Base-by-base conservation (phyloP, 2,797 vertebrate genomes). In the Periophthalmus magnuspinnatus region DNA sequence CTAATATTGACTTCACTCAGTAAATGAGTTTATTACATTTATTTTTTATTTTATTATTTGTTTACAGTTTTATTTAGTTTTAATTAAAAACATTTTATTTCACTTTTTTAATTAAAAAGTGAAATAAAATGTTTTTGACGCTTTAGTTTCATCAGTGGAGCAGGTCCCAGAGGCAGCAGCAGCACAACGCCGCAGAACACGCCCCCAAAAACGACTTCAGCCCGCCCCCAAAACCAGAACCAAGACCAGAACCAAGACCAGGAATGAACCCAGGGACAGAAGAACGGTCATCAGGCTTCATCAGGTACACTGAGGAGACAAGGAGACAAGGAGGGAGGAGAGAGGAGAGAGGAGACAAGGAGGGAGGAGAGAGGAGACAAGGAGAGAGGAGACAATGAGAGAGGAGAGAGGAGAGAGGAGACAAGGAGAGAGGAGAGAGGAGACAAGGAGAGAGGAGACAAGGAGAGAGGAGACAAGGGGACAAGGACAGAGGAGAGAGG, bases 81-180 rank as follows among this genome's bases (percentile, higher is more conserved):
- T n/a, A n/a, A n/a, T n/a, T n/a, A n/a, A 13, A 41, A 41, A 41
- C 38, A 41, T 41, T 41, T 11, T 41, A 41, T 41, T 13, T 41
- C 13, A 13, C 41, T 45, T 45, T 45, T 16, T 45, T 41, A 14
- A 13, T 11, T 28, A 28, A 41, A 13, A 41, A 45, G 41, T 45
- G 11, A 45, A 45, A 45, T 45, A 0, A 0, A 14, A 13, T 10
- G 38, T 41, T 41, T 41, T 1, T 34, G 36, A 36, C 1, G 0
- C 5, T 47, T 47, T 2, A 10, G 38, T 17, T 67, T 67, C 58
- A 78, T 62, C 93, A 94, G 83, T 93, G 95, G 84, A 97, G 86
- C 94, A 96, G 94, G 86, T 97, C 95, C 95, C 94, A 95, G 69
- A 98, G 95, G 88, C 95, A 97, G 90, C 96, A 98, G 89, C 96